Conservation (phyloP, 2,797 vertebrate genomes). For the Coilia nasus region DNA sequence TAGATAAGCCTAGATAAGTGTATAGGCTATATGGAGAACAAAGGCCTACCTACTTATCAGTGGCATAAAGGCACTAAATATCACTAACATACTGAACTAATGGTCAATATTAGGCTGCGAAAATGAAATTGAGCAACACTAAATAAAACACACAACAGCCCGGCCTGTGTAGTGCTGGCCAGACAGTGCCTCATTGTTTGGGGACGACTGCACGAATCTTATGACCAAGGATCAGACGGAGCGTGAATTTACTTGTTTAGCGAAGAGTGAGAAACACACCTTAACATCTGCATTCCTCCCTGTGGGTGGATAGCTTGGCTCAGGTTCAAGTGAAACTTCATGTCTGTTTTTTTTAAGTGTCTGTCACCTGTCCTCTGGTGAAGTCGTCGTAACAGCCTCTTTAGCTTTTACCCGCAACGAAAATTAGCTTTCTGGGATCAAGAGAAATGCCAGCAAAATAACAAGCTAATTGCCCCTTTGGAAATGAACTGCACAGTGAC, state of each 20-base stretch:
- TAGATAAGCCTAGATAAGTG: too few species aligned
- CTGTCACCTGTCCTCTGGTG: slow-evolving; percentile 42
- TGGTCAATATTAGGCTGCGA: background rate
- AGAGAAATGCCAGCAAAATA: background rate
- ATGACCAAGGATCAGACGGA: background rate
- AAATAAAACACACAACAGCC: background rate
- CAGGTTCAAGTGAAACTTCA: slow-evolving; percentile 76
- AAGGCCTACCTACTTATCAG: background rate
- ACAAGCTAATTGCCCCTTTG: background rate
- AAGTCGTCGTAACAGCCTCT: background rate
- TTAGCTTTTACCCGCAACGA: background rate
- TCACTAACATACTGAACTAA: background rate
- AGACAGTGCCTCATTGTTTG: background rate
- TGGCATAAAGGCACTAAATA: background rate
- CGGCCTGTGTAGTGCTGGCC: background rate
- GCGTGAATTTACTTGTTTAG: background rate
- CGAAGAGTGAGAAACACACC: slow-evolving; percentile 20
- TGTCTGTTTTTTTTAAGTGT: slow-evolving; percentile 43
- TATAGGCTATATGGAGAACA: background rate
- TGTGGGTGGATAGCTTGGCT: slow-evolving; percentile 65
- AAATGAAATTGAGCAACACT: background rate
- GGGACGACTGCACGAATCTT: background rate
- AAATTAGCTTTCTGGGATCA: background rate
- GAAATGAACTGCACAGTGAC: background rate
- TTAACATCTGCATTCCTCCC: slow-evolving; percentile 37